Conservation (phyloP, 92 coral and sea anemone species). For the Umimayanthus chanpuru region DNA sequence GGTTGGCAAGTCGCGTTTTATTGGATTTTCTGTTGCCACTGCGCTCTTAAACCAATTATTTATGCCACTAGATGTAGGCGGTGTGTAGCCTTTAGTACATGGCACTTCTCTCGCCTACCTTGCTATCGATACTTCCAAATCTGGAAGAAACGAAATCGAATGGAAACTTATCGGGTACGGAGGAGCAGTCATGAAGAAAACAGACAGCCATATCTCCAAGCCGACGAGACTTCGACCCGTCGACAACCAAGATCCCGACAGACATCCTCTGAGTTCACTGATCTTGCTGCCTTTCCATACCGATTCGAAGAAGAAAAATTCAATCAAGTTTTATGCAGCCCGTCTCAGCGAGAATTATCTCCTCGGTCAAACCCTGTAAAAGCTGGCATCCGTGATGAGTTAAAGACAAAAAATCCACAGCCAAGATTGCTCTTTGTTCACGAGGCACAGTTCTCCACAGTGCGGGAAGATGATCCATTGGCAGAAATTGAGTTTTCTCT, state of each 20-base stretch:
- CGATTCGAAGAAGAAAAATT: neutral
- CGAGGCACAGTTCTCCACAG: neutral
- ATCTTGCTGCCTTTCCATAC: neutral
- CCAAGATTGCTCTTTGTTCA: neutral
- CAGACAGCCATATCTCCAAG: neutral
- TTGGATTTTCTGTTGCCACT: conserved; percentile 28
- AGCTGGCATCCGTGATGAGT: neutral
- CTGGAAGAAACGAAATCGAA: conserved; percentile 8
- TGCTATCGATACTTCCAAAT: conserved; percentile 8
- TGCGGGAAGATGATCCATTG: neutral
- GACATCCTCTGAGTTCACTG: conserved; percentile 2
- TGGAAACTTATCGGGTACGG: conserved; percentile 8
- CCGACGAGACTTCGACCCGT: neutral
- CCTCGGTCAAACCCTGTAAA: neutral
- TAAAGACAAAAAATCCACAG: neutral
- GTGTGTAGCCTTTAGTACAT: neutral
- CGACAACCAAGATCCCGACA: neutral
- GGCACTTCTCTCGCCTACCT: conserved; percentile 9
- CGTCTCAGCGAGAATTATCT: neutral
- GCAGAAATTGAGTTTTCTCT: neutral
- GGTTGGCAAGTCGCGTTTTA: conserved; percentile 20
- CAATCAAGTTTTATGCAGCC: neutral
- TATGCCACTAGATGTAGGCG: conserved; percentile 22
- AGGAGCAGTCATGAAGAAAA: neutral
- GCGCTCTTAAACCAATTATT: conserved; percentile 33